Conservation (phyloP, 2,113 vertebrate species). For the Alethe castanea region DNA sequence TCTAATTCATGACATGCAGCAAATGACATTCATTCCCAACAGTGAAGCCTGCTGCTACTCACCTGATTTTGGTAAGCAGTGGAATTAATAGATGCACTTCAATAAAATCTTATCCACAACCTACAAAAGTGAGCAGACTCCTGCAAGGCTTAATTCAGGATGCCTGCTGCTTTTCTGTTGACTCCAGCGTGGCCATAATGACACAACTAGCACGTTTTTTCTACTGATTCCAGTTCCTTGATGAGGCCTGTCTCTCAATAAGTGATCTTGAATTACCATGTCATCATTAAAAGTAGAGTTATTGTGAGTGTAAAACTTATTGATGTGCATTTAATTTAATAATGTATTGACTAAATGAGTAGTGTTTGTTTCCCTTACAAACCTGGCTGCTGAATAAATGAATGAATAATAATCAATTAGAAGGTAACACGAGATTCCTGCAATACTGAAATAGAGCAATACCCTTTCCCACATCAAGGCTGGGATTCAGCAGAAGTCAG, state of each 20-base stretch:
- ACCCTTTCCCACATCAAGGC: neutral
- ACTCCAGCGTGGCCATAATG: neutral
- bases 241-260: neutral
- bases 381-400: neutral
- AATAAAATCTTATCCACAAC: neutral
- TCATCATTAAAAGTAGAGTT: neutral
- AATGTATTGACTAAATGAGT: neutral
- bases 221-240: neutral
- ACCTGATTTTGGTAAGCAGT: neutral
- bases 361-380: neutral
- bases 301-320: neutral
- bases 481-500: neutral
- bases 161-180: neutral
- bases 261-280: neutral
- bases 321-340: neutral
- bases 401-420: neutral
- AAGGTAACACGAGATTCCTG: neutral
- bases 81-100: neutral
- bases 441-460: neutral
- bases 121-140: neutral
- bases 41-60: neutral
- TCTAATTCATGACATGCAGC: neutral
- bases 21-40: neutral
- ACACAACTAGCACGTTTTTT: neutral
- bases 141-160: neutral